Evolutionary conservation across 2,113 vertebrate genomes (phyloP).

Genomic region (Hypomesus transpacificus): DNA sequence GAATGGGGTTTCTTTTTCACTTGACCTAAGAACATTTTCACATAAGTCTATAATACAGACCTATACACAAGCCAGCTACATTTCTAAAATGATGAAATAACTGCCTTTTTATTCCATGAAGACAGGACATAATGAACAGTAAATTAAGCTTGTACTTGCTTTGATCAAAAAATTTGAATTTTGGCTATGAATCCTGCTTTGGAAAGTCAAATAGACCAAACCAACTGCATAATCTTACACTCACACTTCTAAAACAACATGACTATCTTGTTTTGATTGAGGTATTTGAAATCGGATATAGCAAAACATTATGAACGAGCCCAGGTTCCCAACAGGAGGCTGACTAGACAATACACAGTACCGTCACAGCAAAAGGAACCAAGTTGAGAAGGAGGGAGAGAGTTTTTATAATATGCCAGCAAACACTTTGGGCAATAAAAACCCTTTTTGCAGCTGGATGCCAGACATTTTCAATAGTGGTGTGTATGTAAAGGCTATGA

Average conservation of each 20-base stretch:
- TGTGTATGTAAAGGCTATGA: slow-evolving; percentile 8
- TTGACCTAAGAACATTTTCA: too few species aligned
- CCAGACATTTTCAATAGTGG: slow-evolving; percentile 5
- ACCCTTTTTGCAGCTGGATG: slow-evolving; percentile 8
- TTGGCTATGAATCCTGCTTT: neutral
- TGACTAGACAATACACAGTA: slow-evolving; percentile 65
- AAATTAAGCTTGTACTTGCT: too few species aligned
- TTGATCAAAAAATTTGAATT: neutral
- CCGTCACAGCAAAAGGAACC: slow-evolving; percentile 49
- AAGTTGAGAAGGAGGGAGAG: neutral
- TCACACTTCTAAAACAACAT: slow-evolving; percentile 20
- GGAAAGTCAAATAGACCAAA: neutral
- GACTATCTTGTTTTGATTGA: slow-evolving; percentile 35
- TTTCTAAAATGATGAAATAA: neutral
- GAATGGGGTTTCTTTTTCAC: too few species aligned
- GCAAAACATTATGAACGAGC: slow-evolving; percentile 14
- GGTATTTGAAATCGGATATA: neutral
- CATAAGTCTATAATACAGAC: too few species aligned
- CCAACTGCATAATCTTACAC: slow-evolving; percentile 2
- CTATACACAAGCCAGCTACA: neutral
- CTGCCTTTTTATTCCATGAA: too few species aligned
- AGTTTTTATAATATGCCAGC: slow-evolving; percentile 19
- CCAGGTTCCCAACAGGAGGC: slow-evolving; percentile 6
- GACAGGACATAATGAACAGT: too few species aligned
- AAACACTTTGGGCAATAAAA: too few species aligned